Evolutionary conservation across 1,140 invertebrate species (phyloP), one percentile per base, ranked within the genome.

Genomic region (Apis dorsata): DNA sequence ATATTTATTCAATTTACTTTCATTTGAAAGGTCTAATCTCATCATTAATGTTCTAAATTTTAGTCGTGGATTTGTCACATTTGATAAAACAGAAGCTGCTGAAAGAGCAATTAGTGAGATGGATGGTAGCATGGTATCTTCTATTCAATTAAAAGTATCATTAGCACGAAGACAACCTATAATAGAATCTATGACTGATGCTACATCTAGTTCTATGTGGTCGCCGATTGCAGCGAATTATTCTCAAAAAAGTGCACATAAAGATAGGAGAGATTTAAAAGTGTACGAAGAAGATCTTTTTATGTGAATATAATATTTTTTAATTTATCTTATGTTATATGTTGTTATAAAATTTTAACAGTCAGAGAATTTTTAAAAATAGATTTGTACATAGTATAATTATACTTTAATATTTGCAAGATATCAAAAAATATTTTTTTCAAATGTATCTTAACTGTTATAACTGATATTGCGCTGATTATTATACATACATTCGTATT

Each of bases 31-130:
- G 9, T 10, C 57, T 15, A 44, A 71, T 21, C 21, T 49, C 62
- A 55, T 71, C 34, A 57, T 71, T 51, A 53, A 72, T 78, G 0
- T 78, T 19, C 73, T 34, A 68, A 75, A 44, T 94, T 95, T 91
- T 91, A 97, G 96, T 93, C 97, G 98, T 91, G 98, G 97, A 15
- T 99, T 98, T 94, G 95, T 99, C 12, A 98, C 98, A 9, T 99
- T 99, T 95, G 98, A 98, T 84, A 98, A 97, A 90, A 94, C 97
- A 24, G 98, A 98, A 85, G 95, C 96, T 59, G 97, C 98, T 19
- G 97, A 98, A 71, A 95, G 96, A 89, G 98, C 98, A 1, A 98
- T 99, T 84, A 95, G 96, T 78, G 97, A 98, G 94, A 96, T 98
- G 94, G 97, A 98, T 94, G 97, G 97, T 44, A 96, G 95, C 89